Evolutionary conservation across 2,888 invertebrate genomes (phyloP).

Genomic region (Plebejus melissa): DNA sequence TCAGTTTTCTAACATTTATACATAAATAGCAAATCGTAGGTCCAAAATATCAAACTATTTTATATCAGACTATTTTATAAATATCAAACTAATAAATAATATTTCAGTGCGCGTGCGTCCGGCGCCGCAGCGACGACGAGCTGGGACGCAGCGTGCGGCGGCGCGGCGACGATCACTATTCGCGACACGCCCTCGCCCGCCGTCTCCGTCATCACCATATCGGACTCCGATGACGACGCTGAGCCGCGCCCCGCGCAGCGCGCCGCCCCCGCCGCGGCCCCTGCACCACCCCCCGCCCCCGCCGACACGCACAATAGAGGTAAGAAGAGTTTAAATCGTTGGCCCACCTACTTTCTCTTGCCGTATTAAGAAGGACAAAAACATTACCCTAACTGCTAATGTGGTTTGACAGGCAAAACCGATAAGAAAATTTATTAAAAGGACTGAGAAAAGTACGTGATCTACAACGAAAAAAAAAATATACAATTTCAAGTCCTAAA

Average conservation of each 20-base stretch:
- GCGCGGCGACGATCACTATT: slow-evolving; percentile 91
- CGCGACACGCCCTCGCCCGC: slow-evolving; percentile 97
- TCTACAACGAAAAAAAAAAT: too few relatives aligned
- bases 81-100: background rate
- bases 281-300: slow-evolving; percentile 37
- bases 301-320: slow-evolving; percentile 34
- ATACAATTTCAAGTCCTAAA: too few relatives aligned
- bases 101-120: slow-evolving; percentile 34
- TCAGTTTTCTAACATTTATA: too few relatives aligned
- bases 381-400: too few relatives aligned
- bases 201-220: slow-evolving; percentile 96
- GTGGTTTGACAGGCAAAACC: too few relatives aligned
- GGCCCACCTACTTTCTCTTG: too few relatives aligned
- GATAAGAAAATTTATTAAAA: too few relatives aligned
- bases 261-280: background rate
- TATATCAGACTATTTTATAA: too few relatives aligned
- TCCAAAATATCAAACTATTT: too few relatives aligned
- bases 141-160: slow-evolving; percentile 44
- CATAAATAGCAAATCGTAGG: too few relatives aligned
- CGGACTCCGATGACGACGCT: slow-evolving; percentile 94
- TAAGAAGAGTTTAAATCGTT: background rate
- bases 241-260: slow-evolving; percentile 40
- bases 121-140: slow-evolving; percentile 42
- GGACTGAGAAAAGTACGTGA: too few relatives aligned
- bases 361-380: too few relatives aligned